These are phyloP conservation scores for Cylas formicarius DNA, from an alignment of 1,140 invertebrate genomes.

Conservation along the genomic window DNA sequence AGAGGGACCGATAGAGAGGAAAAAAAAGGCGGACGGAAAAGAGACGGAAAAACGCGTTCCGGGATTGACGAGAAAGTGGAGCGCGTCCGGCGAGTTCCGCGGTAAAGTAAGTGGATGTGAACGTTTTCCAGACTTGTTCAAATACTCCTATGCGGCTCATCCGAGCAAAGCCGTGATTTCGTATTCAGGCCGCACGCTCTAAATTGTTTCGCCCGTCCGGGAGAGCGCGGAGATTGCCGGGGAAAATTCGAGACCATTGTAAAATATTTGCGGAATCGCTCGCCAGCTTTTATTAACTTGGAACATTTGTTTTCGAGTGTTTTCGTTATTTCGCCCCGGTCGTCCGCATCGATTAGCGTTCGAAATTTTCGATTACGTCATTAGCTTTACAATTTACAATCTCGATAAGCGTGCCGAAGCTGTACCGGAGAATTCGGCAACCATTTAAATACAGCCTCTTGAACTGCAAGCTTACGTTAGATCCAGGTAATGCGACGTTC, in stretches of 20 bases:
- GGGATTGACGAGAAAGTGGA: too few species aligned
- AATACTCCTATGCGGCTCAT: constrained; percentile 26
- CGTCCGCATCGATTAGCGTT: constrained; percentile 1
- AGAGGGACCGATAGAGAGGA: too few species aligned
- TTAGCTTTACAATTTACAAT: too few species aligned
- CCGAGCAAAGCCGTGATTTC: constrained; percentile 30
- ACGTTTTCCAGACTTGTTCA: constrained; percentile 19
- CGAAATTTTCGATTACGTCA: too few species aligned
- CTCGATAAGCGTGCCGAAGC: too few species aligned
- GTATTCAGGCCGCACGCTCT: constrained; percentile 32
- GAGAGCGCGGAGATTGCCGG: constrained; percentile 28
- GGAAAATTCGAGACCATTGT: constrained; percentile 24
- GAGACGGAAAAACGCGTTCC: too few species aligned
- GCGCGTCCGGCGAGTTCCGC: constrained; percentile 15
- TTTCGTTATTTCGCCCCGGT: constrained; percentile 8
- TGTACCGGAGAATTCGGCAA: too few species aligned
- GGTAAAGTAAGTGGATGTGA: constrained; percentile 33
- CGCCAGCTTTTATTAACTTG: constrained; percentile 18
- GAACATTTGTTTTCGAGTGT: constrained; percentile 19
- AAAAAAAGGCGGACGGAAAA: too few species aligned
- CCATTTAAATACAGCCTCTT: too few species aligned
- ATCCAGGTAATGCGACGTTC: too few species aligned
- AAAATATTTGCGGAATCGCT: constrained; percentile 20
- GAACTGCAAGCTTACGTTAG: too few species aligned
- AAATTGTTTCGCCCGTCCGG: constrained; percentile 35